Base-by-base conservation (phyloP, 2,797 vertebrate genomes). In the Enoplosus armatus region DNA sequence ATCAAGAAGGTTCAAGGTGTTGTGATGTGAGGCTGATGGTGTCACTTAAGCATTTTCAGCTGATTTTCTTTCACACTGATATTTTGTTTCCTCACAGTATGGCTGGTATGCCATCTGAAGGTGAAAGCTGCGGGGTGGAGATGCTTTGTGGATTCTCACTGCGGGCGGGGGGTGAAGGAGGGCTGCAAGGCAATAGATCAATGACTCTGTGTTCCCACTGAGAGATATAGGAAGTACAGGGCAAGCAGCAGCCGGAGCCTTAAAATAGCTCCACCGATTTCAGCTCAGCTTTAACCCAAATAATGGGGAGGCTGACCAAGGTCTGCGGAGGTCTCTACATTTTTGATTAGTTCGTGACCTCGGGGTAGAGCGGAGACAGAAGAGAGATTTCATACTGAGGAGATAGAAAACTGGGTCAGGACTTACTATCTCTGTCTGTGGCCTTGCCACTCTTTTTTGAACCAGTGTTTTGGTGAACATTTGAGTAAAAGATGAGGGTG, bases 241-340 rank as follows among this genome's bases (percentile, higher is more conserved):
- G 84, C 79, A 71, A 83, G 83, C 87, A 72, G 86, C 83, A 89
- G 83, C 75, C 82, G 3, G 80, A 33, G 31, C 47, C 88, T 87
- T 83, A 88, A 93, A 93, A 92, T 91, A 93, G 91, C 79, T 82
- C 41, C 66, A 29, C 74, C 73, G 73, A 89, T 79, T 85, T 86
- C 65, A 72, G 84, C 85, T 83, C 85, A 62, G 84, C 85, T 89
- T 89, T 90, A 94, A 90, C 89, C 93, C 88, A 91, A 93, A 95
- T 92, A 93, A 94, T 88, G 80, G 85, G 77, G 80, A 86, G 87
- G 62, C 74, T 80, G 82, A 84, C 88, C 88, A 70, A 90, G 83
- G 90, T 85, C 90, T 89, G 72, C 50, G 54, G 81, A 90, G 88
- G 92, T 89, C 87, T 79, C 39, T 77, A 79, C 78, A 87, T 86